Conservation (phyloP, 1,140 invertebrate species). For the Stenopsyche tienmushanensis region DNA sequence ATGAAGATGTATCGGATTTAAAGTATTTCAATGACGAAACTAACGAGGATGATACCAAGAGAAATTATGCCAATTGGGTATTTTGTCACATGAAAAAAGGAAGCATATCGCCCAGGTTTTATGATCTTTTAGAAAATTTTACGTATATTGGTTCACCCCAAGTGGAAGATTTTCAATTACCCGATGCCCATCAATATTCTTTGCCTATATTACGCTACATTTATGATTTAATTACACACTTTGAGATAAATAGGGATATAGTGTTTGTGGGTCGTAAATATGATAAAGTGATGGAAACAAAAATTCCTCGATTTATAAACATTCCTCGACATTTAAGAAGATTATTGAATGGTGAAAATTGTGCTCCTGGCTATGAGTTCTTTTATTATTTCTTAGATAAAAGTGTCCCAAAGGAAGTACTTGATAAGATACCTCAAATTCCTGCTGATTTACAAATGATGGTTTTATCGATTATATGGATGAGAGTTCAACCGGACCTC, state of each 20-base stretch:
- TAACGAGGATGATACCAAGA: too few relatives aligned
- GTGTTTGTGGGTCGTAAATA: constrained; percentile 42
- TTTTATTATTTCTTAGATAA: constrained; percentile 52
- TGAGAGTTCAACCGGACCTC: constrained; percentile 58
- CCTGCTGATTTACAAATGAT: constrained; percentile 64
- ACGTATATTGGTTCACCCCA: constrained; percentile 70
- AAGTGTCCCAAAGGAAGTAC: constrained; percentile 50
- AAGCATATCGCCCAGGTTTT: constrained; percentile 40
- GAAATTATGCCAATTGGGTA: constrained; percentile 17
- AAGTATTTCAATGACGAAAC: too few relatives aligned
- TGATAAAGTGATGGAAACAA: constrained; percentile 17
- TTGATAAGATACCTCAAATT: constrained; percentile 52
- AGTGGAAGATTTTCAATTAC: constrained; percentile 66
- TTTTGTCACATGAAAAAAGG: constrained; percentile 32
- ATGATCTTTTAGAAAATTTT: constrained; percentile 31
- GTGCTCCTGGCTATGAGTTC: constrained; percentile 40
- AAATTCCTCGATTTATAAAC: not conserved
- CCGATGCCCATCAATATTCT: constrained; percentile 62
- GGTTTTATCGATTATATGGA: constrained; percentile 65
- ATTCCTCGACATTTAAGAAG: constrained; percentile 1
- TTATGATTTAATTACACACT: constrained; percentile 63
- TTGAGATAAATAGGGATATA: constrained; percentile 47
- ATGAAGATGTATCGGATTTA: constrained; percentile 11
- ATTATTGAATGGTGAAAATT: constrained; percentile 7
- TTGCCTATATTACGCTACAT: constrained; percentile 65